Evolutionary conservation across 2,113 vertebrate species (phyloP).

Genomic region (Verasper variegatus): DNA sequence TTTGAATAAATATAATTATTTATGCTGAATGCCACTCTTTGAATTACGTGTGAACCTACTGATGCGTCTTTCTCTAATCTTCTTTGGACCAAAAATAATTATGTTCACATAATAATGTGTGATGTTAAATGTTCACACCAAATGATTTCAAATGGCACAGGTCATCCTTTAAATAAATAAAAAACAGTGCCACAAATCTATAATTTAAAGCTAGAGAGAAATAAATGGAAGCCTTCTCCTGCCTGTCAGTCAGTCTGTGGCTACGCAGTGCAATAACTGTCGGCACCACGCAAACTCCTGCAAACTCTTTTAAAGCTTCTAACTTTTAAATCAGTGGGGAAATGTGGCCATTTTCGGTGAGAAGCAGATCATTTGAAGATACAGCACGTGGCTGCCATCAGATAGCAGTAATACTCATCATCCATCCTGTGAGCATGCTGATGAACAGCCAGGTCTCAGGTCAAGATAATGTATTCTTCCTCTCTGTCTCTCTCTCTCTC

Average conservation of each 20-base stretch:
- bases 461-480: conserved; percentile 4
- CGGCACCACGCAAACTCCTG: not conserved
- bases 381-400: not conserved
- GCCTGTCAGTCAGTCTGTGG: not conserved
- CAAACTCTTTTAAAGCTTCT: not conserved
- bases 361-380: not conserved
- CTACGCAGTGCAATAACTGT: not conserved
- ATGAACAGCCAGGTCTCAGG: not conserved
- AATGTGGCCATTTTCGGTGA: not conserved
- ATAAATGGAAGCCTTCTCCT: not conserved
- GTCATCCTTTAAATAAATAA: not conserved
- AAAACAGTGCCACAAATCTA: not conserved
- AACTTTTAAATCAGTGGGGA: not conserved
- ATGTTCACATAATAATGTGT: not conserved
- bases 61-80: not conserved
- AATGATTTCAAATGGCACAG: not conserved
- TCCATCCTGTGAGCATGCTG: conserved; percentile 28
- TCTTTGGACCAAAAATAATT: not conserved
- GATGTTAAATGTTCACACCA: not conserved
- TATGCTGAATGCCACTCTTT: not conserved
- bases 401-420: conserved; percentile 5
- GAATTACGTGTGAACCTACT: not conserved
- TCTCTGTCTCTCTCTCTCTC: not conserved
- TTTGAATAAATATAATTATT: not conserved
- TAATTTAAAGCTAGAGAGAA: too few species aligned